Base-by-base conservation (phyloP, 2,113 vertebrate genomes). In the Phalacrocorax aristotelis region DNA sequence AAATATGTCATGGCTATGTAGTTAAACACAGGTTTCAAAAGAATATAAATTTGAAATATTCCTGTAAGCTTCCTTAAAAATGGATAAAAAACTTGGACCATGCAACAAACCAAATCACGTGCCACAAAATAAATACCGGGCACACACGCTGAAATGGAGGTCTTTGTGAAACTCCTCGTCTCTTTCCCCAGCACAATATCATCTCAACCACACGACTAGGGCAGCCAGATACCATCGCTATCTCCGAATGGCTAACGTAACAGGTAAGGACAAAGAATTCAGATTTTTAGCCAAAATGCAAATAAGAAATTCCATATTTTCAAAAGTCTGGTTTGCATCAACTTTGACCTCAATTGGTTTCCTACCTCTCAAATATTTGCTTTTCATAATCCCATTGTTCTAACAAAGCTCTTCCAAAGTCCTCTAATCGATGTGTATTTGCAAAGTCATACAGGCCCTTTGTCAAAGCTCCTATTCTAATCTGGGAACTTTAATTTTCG, bases 321-420 rank as follows among this genome's bases (percentile, higher is more conserved):
- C 18, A 15, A 2, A 79, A 88, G 49, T 40, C 78, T 85, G 58
- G 3, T 70, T 95, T 95, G 80, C 55, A 71, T 90, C 82, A 86
- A 36, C 64, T 94, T 95, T 68, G 58, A 88, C 82, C 71, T 93
- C 90, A 65, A 2, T 32, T 36, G 6, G n/a, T 78, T 84, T 57
- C 89, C 90, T 68, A 86, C 64, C 68, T 90, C 72, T 92, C 68
- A 90, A 95, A 94, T 32, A 70, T 90, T 97, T 93, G 84, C 75
- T 95, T 95, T 93, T 52, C 91, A 95, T 93, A 96, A 96, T 90
- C 86, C 87, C 71, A 83, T 87, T 91, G 91, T 93, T 91, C 81
- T 83, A 83, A 93, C 85, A 91, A 83, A 95, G 84, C 62, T 72
- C 87, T 83, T 32, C 80, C 32, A 55, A 94, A 95, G 51, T 74